A percentile compares a stretch with the other conserved stretches of the same genome.
Evolutionary conservation across 2,113 vertebrate species (phyloP).

Genomic region (Lepus americanus): DNA sequence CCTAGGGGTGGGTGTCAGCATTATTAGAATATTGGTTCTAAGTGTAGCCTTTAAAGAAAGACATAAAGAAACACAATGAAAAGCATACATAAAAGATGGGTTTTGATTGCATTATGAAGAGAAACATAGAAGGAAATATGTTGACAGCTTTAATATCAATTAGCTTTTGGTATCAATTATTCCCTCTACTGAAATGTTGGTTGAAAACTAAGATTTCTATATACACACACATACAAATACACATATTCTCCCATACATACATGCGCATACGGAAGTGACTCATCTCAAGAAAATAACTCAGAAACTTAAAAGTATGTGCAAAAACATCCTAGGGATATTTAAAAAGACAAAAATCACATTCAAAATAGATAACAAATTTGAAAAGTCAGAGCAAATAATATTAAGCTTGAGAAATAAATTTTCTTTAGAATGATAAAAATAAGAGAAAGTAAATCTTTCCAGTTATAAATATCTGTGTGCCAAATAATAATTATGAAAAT

Average conservation of each 20-base stretch:
- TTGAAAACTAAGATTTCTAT: not conserved
- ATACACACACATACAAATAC: not conserved
- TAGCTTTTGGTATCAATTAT: not conserved
- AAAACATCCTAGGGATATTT: not conserved
- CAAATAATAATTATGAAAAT: conserved; percentile 2
- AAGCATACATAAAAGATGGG: not conserved
- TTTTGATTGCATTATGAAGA: conserved; percentile 11
- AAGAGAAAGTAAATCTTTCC: not conserved
- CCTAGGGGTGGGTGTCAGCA: not conserved
- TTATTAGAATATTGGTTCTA: not conserved
- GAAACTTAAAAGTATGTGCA: not conserved
- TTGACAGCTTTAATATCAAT: not conserved
- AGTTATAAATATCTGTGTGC: not conserved
- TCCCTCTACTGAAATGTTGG: not conserved
- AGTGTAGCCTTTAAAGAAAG: not conserved
- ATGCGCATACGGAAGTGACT: not conserved
- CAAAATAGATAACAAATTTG: conserved; percentile 5
- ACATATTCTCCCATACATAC: not conserved
- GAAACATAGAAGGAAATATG: not conserved
- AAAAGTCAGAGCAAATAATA: not conserved
- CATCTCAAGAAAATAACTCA: conserved; percentile 39
- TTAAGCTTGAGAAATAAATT: conserved; percentile 30
- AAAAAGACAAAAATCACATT: not conserved
- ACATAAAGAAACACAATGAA: not conserved
- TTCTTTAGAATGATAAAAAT: not conserved